Percentiles rank a stretch among this genome's conserved stretches.
phyloP scores from a whole-genome alignment of 2,797 vertebrate species.

The Galago senegalensis region DNA sequence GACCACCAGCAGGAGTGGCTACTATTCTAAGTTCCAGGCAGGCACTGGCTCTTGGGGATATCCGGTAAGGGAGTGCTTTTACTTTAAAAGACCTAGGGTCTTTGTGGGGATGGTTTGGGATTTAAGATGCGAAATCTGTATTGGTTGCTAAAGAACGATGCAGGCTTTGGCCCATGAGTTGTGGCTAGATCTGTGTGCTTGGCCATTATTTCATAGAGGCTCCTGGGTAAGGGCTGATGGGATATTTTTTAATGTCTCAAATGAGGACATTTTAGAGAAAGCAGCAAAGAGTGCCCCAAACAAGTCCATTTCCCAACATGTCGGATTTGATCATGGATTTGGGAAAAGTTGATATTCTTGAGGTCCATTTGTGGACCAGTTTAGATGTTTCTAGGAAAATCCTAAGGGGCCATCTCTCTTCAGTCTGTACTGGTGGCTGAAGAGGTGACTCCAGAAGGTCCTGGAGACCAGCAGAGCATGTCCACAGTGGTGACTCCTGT shows the following conservation, averaged over 20 bases:
- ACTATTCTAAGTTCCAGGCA: constrained; percentile 90
- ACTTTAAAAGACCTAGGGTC: background rate
- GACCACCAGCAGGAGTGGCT: constrained; percentile 88
- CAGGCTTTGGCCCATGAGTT: background rate
- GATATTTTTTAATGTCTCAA: background rate
- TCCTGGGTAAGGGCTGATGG: background rate
- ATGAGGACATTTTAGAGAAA: background rate
- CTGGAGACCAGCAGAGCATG: background rate
- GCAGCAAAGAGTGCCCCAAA: background rate
- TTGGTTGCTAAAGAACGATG: background rate
- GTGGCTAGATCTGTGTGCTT: background rate
- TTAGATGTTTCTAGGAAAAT: constrained; percentile 4
- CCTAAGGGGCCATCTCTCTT: background rate
- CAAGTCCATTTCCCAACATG: background rate
- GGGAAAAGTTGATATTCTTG: background rate
- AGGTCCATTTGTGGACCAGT: background rate
- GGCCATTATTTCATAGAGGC: background rate
- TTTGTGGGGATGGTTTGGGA: background rate
- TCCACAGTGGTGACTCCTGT: background rate
- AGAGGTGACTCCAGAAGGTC: background rate
- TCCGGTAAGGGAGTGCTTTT: constrained; percentile 87
- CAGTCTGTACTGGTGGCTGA: too few relatives aligned
- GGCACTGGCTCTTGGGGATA: constrained; percentile 89
- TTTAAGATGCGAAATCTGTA: rapidly evolving
- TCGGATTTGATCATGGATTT: background rate